Evolutionary conservation across 1,140 invertebrate genomes (phyloP).

Genomic region (Achatina immaculata): DNA sequence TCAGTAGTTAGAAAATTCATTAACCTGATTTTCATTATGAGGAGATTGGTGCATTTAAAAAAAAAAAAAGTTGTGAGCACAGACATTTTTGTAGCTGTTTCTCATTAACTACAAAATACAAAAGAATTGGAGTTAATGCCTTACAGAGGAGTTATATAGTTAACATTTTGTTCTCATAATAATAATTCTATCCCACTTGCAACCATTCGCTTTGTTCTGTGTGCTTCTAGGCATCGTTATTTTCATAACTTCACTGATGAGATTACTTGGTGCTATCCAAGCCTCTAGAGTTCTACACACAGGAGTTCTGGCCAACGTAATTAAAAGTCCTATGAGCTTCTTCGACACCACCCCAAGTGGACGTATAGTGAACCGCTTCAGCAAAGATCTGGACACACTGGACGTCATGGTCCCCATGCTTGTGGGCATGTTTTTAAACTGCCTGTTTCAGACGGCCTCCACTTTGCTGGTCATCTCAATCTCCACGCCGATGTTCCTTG

Average conservation of each 20-base stretch:
- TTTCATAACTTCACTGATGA: constrained; percentile 52
- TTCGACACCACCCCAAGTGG: constrained; percentile 86
- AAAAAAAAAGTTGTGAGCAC: too few relatives aligned
- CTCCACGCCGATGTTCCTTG: constrained; percentile 87
- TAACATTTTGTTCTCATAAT: too few relatives aligned
- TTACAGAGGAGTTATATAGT: too few relatives aligned
- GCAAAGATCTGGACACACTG: constrained; percentile 72
- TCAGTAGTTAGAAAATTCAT: too few relatives aligned
- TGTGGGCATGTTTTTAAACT: constrained; percentile 69
- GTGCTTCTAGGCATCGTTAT: constrained; percentile 65
- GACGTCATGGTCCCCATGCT: constrained; percentile 73
- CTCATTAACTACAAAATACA: too few relatives aligned
- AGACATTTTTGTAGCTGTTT: too few relatives aligned
- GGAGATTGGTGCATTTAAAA: too few relatives aligned
- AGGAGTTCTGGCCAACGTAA: constrained; percentile 71
- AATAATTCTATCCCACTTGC: too few relatives aligned
- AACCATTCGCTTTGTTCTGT: too few relatives aligned
- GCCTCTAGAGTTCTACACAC: constrained; percentile 65
- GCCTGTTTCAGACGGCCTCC: constrained; percentile 81
- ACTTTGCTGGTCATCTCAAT: constrained; percentile 90
- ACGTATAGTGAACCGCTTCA: constrained; percentile 82
- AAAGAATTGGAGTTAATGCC: too few relatives aligned
- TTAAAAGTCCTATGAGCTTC: constrained; percentile 79
- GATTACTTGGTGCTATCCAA: constrained; percentile 61
- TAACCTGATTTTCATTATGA: too few relatives aligned